Evolutionary conservation across 1,140 invertebrate genomes (phyloP).

Genomic region (Bombus picipes): DNA sequence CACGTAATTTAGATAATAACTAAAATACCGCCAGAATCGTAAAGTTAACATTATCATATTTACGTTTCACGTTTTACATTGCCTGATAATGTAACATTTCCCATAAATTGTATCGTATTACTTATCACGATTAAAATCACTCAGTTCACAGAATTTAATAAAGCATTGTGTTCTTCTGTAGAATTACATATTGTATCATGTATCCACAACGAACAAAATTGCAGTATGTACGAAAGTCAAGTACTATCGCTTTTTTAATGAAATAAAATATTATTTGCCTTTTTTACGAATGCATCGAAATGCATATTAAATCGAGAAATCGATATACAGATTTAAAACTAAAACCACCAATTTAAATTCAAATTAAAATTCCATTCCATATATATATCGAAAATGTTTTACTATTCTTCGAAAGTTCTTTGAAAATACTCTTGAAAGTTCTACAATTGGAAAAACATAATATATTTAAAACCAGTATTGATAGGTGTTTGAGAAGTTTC

Average conservation of each 20-base stretch:
- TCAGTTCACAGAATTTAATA: background rate
- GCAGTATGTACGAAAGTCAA: too few relatives aligned
- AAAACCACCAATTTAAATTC: background rate
- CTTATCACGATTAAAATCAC: background rate
- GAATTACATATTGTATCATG: background rate
- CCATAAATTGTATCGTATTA: background rate
- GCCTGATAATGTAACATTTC: too few relatives aligned
- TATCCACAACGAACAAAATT: background rate
- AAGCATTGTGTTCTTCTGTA: background rate
- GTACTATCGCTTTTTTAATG: background rate
- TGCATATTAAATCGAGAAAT: background rate
- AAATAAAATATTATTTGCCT: background rate
- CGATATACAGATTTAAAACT: background rate
- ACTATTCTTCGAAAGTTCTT: background rate
- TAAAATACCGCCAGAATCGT: background rate
- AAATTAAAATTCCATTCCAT: background rate
- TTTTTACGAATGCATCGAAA: background rate
- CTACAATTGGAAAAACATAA: background rate
- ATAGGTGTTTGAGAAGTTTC: background rate
- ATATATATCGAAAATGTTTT: background rate
- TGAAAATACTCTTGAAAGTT: background rate
- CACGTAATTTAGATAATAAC: conserved; percentile 1
- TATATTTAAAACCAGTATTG: background rate
- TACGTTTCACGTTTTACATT: background rate
- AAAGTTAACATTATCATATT: background rate